Evolutionary conservation across 2,113 vertebrate genomes (phyloP).

Genomic region (Sceloporus tristichus): DNA sequence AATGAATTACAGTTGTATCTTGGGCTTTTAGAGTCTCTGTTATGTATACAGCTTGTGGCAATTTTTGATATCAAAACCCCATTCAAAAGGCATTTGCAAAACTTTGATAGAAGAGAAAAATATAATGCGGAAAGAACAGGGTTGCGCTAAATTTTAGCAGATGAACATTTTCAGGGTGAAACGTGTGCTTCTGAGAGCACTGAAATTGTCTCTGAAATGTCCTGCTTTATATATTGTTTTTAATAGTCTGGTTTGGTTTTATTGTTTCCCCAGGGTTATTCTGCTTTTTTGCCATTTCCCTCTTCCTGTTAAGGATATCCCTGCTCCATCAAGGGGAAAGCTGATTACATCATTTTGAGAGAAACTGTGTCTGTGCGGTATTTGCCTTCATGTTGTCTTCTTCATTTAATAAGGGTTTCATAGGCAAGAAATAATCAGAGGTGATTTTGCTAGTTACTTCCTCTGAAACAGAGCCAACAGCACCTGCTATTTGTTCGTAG

Average conservation of each 20-base stretch:
- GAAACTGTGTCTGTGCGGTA: too few species aligned
- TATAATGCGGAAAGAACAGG: not conserved
- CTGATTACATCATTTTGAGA: too few species aligned
- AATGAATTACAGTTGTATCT: slow-evolving; percentile 15
- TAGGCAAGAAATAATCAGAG: too few species aligned
- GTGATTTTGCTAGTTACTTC: too few species aligned
- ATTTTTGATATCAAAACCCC: slow-evolving; percentile 28
- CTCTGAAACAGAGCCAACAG: too few species aligned
- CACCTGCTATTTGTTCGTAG: too few species aligned
- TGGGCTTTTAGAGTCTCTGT: slow-evolving; percentile 24
- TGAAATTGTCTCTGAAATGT: not conserved
- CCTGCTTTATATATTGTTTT: not conserved
- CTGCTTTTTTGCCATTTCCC: not conserved
- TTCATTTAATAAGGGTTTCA: too few species aligned
- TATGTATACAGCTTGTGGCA: not conserved
- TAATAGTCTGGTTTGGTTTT: not conserved
- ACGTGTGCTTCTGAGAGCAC: not conserved
- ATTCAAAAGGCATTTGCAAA: slow-evolving; percentile 31
- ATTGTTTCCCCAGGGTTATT: not conserved
- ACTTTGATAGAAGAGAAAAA: slow-evolving; percentile 51
- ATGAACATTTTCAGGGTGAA: not conserved
- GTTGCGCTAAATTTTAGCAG: not conserved
- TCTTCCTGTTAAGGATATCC: not conserved
- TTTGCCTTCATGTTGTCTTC: too few species aligned
- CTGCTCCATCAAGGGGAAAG: not conserved